A percentile compares a stretch with the other conserved stretches of the same genome.
Evolutionary conservation across 2,113 vertebrate species (phyloP).

Genomic region (Sciurus niger): DNA sequence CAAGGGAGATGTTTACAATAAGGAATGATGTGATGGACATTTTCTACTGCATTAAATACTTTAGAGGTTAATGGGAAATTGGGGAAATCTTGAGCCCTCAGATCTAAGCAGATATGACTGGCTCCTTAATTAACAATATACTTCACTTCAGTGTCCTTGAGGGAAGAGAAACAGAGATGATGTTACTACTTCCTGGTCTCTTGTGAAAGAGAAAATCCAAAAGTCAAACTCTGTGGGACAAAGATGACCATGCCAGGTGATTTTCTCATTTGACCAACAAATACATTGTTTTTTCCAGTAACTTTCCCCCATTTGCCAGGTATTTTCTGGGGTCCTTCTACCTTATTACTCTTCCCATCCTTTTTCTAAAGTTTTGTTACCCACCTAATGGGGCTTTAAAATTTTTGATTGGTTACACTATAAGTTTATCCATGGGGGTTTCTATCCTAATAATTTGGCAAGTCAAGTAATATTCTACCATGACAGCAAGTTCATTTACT

Average conservation of each 20-base stretch:
- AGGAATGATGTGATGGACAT: background rate
- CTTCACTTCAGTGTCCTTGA: background rate
- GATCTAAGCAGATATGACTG: background rate
- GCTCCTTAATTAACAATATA: background rate
- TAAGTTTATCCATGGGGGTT: background rate
- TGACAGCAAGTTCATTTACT: background rate
- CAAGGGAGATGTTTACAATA: slow-evolving; percentile 18
- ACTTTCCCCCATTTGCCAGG: background rate
- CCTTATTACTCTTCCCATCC: background rate
- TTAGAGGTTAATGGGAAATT: background rate
- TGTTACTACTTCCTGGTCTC: background rate
- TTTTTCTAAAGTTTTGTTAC: background rate
- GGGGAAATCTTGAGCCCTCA: background rate
- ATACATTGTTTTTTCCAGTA: background rate
- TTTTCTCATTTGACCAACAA: background rate
- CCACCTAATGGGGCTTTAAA: background rate
- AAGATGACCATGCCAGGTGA: background rate
- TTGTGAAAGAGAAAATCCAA: background rate
- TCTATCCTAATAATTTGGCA: background rate
- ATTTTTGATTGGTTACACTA: background rate
- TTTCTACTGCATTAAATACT: background rate
- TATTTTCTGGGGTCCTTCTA: background rate
- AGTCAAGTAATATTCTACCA: background rate
- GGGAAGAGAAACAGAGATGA: background rate
- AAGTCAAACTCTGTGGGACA: background rate